These are phyloP conservation scores for Achroia grisella DNA, from an alignment of 1,140 invertebrate species.

Conservation along the genomic window DNA sequence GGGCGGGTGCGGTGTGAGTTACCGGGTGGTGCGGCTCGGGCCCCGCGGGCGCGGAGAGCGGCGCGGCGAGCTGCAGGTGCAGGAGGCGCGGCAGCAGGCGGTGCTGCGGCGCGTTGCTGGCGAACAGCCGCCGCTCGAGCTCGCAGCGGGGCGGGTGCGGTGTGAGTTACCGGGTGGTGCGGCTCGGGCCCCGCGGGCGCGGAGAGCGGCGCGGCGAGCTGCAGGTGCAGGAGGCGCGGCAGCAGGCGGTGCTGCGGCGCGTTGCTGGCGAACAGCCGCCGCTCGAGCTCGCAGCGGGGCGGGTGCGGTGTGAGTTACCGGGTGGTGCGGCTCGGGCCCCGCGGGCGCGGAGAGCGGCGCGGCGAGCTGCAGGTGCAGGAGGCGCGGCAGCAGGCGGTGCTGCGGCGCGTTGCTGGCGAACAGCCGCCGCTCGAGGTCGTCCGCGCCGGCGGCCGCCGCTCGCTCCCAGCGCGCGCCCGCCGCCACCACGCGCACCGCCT, in stretches of 20 bases:
- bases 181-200: constrained; percentile 44
- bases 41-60: constrained; percentile 45
- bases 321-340: constrained; percentile 49
- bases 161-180: constrained; percentile 39
- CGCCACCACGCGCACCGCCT: constrained; percentile 43
- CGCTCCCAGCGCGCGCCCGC: constrained; percentile 57
- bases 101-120: constrained; percentile 47
- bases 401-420: constrained; percentile 49
- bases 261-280: constrained; percentile 43
- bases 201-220: constrained; percentile 43
- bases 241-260: constrained; percentile 57
- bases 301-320: constrained; percentile 28
- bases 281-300: constrained; percentile 49
- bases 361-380: too few relatives aligned
- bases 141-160: constrained; percentile 40
- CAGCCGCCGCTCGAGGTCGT: constrained; percentile 47
- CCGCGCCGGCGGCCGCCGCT: constrained; percentile 46
- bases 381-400: constrained; percentile 53
- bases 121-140: constrained; percentile 50
- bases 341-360: constrained; percentile 45
- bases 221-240: too few relatives aligned
- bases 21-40: constrained; percentile 46
- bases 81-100: constrained; percentile 52
- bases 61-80: too few relatives aligned
- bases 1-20: constrained; percentile 28